Evolutionary conservation across 35 echinoderm and acorn worm species (phyloP).

Genomic region (Antedon bifida): DNA sequence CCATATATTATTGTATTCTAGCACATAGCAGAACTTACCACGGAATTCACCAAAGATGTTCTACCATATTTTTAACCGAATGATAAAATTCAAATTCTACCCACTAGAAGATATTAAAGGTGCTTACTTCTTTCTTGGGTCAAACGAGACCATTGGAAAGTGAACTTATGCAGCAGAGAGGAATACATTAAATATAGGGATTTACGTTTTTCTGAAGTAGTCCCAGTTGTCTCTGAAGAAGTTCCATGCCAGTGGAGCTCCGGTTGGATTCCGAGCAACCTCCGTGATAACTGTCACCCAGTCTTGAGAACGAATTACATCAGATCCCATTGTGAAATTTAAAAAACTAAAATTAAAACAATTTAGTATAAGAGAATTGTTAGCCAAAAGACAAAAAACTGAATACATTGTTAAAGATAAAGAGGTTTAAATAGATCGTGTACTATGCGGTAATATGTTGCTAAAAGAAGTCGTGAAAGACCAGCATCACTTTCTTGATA

Average conservation of each 20-base stretch:
- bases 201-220: conserved; percentile 36
- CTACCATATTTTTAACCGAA: not conserved
- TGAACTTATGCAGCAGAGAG: too few species aligned
- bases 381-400: too few species aligned
- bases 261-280: conserved; percentile 57
- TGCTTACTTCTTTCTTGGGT: not conserved
- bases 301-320: conserved; percentile 34
- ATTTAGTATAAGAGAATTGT: too few species aligned
- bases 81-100: not conserved
- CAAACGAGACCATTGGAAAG: not conserved
- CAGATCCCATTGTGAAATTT: not conserved
- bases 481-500: too few species aligned
- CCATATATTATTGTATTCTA: not conserved
- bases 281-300: conserved; percentile 20
- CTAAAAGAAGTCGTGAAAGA: too few species aligned
- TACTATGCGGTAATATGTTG: too few species aligned
- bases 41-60: not conserved
- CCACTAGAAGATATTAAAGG: not conserved
- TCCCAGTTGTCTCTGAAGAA: conserved; percentile 96
- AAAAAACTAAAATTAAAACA: too few species aligned
- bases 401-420: too few species aligned
- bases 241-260: conserved; percentile 72
- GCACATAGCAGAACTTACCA: not conserved
- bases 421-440: too few species aligned
- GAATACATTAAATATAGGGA: too few species aligned